phyloP scores from a whole-genome alignment of 2,113 vertebrate genomes.

The Cyprinodon variegatus region DNA sequence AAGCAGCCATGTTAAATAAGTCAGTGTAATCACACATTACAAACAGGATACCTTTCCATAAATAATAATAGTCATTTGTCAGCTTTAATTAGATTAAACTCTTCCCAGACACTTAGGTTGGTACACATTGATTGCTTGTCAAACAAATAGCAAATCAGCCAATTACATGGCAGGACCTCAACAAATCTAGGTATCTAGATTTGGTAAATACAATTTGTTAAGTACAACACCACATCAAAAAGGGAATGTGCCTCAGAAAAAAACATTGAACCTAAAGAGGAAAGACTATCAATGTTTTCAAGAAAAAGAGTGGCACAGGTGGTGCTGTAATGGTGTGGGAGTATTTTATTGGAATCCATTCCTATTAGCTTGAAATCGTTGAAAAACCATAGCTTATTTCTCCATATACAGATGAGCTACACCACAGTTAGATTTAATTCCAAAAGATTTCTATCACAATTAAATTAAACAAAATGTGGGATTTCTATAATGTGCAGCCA shows the following conservation, averaged over 20 bases:
- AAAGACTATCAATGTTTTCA: no score
- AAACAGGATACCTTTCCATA: background rate
- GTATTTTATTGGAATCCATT: no score
- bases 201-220: background rate
- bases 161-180: background rate
- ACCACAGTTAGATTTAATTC: no score
- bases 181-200: background rate
- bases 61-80: background rate
- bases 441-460: no score
- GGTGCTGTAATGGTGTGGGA: no score
- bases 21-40: background rate
- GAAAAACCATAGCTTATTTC: no score
- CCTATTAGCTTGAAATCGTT: no score
- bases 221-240: background rate
- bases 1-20: background rate
- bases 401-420: no score
- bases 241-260: no score
- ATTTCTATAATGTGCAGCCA: no score
- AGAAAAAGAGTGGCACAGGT: no score
- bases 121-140: background rate
- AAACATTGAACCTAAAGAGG: background rate
- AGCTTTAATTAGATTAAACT: background rate
- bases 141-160: background rate
- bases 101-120: background rate
- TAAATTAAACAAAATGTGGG: no score